Evolutionary conservation across 2,113 vertebrate species (phyloP).

Genomic region (Triplophysa siluroides): DNA sequence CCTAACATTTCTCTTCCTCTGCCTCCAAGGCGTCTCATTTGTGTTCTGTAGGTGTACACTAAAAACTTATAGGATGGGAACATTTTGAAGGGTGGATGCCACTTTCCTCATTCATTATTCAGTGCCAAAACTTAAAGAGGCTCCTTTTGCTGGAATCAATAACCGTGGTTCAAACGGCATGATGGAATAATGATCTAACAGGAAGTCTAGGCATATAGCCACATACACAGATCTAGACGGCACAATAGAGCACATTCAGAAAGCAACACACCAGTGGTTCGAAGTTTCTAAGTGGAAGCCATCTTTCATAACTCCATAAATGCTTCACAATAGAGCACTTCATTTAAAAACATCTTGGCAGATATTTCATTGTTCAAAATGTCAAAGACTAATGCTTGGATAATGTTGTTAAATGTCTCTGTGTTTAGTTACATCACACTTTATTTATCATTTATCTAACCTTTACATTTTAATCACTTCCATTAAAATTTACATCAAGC

Average conservation of each 20-base stretch:
- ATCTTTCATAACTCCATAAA: constrained; percentile 49
- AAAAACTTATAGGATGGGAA: not conserved
- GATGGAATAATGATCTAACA: constrained; percentile 34
- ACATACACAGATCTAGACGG: constrained; percentile 30
- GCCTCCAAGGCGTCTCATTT: constrained; percentile 33
- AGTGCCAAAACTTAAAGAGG: constrained; percentile 18
- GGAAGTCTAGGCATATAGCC: constrained; percentile 28
- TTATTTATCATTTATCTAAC: not conserved
- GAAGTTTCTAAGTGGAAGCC: constrained; percentile 12
- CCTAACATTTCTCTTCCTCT: constrained; percentile 21
- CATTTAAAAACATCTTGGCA: constrained; percentile 13
- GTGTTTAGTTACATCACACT: not conserved
- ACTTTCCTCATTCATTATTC: constrained; percentile 45
- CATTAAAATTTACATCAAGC: no score
- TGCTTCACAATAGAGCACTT: not conserved
- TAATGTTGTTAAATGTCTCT: constrained; percentile 11
- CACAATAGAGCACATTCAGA: constrained; percentile 47
- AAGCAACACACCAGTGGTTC: not conserved
- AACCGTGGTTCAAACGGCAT: constrained; percentile 35
- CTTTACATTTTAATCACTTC: not conserved
- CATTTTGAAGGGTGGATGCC: constrained; percentile 20
- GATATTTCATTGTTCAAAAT: constrained; percentile 23
- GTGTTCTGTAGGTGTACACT: constrained; percentile 31
- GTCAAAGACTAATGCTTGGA: constrained; percentile 17
- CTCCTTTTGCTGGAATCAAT: constrained; percentile 42